Evolutionary conservation across 2,113 vertebrate species (phyloP).

Genomic region (Onychostruthus taczanowskii): DNA sequence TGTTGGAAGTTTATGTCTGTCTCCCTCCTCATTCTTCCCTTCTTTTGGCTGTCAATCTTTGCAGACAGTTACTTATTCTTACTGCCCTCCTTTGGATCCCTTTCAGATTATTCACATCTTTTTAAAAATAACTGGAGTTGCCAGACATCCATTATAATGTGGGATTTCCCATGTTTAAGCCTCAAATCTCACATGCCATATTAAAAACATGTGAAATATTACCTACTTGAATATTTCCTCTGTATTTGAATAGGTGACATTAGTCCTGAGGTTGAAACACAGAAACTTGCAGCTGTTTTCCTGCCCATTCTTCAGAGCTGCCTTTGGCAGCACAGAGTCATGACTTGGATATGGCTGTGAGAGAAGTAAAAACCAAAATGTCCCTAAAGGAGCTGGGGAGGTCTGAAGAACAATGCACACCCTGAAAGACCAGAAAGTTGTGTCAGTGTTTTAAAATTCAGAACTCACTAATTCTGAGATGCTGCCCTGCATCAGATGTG

Average conservation of each 20-base stretch:
- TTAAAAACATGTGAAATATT: background rate
- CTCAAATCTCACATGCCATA: background rate
- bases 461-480: background rate
- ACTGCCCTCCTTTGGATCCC: background rate
- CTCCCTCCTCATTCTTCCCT: background rate
- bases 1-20: background rate
- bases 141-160: background rate
- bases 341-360: background rate
- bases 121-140: background rate
- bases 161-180: background rate
- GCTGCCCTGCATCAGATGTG: background rate
- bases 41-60: background rate
- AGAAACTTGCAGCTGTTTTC: conserved; percentile 10
- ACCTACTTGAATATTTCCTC: background rate
- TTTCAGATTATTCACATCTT: background rate
- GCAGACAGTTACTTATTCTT: background rate
- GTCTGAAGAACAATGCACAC: background rate
- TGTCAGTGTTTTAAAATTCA: background rate
- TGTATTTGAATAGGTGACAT: background rate
- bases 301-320: background rate
- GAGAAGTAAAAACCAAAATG: background rate
- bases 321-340: background rate
- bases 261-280: background rate
- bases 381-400: background rate
- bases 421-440: background rate